A percentile compares a stretch with the other conserved stretches of the same genome.
These are phyloP conservation scores for rabbit (Oryctolagus cuniculus) DNA, from an alignment of 2,113 vertebrate species.

Conservation along the genomic window mOryCun1.1 NC_091432.1:137867001-137867500, in stretches of 20 bases:
- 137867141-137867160: not conserved
- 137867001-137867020: not conserved
- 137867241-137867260: not conserved
- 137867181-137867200: not conserved
- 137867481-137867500: too few relatives aligned
- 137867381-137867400: not conserved
- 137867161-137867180: not conserved
- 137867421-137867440: not conserved
- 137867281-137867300: not conserved
- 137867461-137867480: not conserved
- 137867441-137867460: not conserved
- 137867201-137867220: too few relatives aligned
- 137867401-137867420: too few relatives aligned
- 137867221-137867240: not conserved
- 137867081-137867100: not conserved
- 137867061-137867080: too few relatives aligned
- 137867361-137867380: not conserved
- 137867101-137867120: accelerated
- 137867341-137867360: too few relatives aligned
- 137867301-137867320: not conserved
- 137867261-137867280: not conserved
- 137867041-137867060: too few relatives aligned
- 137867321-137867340: not conserved
- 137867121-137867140: not conserved
- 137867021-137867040: accelerated